Conservation (phyloP, 2,113 vertebrate genomes). For the Chaenocephalus aceratus region DNA sequence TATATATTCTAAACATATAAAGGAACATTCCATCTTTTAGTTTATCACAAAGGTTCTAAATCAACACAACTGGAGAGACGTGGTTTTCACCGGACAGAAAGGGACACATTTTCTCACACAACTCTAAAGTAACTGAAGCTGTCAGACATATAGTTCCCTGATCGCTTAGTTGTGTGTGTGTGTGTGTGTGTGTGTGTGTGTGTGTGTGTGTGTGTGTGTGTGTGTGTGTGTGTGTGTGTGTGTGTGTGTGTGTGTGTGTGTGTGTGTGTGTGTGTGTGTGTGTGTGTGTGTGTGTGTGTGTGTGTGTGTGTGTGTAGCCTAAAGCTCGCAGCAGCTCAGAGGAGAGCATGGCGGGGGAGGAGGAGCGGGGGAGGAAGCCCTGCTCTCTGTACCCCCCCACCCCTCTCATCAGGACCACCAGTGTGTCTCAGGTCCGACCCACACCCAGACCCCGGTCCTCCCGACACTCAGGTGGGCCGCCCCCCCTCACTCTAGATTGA, state of each 20-base stretch:
- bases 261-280: too few relatives aligned
- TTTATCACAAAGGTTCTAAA: not conserved
- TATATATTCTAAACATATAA: not conserved
- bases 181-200: too few relatives aligned
- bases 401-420: conserved; percentile 85
- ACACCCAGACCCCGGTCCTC: conserved; percentile 53
- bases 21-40: not conserved
- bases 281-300: too few relatives aligned
- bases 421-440: conserved; percentile 80
- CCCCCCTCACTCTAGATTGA: not conserved
- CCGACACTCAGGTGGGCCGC: conserved; percentile 83
- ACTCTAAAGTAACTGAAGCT: too few relatives aligned
- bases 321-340: conserved; percentile 83
- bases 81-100: not conserved
- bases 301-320: conserved; percentile 76
- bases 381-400: conserved; percentile 55
- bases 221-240: too few relatives aligned
- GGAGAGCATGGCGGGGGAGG: conserved; percentile 77
- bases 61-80: not conserved
- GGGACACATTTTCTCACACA: not conserved
- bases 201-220: too few relatives aligned
- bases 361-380: conserved; percentile 48
- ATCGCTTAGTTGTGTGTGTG: not conserved
- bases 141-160: not conserved
- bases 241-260: not conserved